Base-by-base conservation (phyloP, 2,797 vertebrate genomes). In the Galaxias olidus region DNA sequence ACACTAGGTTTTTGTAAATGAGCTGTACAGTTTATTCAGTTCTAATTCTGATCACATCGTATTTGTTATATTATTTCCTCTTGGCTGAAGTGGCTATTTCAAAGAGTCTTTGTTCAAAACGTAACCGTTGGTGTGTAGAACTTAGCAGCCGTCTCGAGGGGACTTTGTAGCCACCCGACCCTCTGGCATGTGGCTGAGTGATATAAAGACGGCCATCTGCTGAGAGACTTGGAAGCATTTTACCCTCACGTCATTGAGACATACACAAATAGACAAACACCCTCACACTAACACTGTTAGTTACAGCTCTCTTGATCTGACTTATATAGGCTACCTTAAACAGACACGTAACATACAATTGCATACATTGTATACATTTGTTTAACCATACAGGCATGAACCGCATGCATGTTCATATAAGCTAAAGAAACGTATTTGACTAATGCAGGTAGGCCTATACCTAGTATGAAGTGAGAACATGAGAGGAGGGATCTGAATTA, bases 151-250 rank as follows among this genome's bases (percentile, higher is more conserved):
- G n/a, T 50, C 17, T 53, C 41, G 64, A 12, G 40, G 17, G 53
- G 68, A 65, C 57, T 10, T 10, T 17, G 43, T 30, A 19, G 75
- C 68, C 58, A 73, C 63, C 68, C 20, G 71, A 73, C 71, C 71
- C 65, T 65, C 12, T 30, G 71, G 75, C 71, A 77, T 73, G 66
- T 67, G 66, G 59, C 50, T 47, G 45, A 30, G 40, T 59, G 69
- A 68, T 65, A 66, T 55, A 64, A 74, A 59, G 52, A 59, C 10
- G 54, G 45, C 66, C 72, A 69, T 58, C 70, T 75, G 73, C 67
- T 66, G 61, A 74, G 54, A 61, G 18, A 59, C 51, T 14, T 18
- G 46, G 45, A 30, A 41, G 60, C 51, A 65, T 15, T n/a, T n/a
- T n/a, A n/a, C n/a, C n/a, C n/a, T n/a, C n/a, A n/a, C n/a, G n/a